phyloP scores from a whole-genome alignment of 2,797 vertebrate genomes.

The Masticophis lateralis region DNA sequence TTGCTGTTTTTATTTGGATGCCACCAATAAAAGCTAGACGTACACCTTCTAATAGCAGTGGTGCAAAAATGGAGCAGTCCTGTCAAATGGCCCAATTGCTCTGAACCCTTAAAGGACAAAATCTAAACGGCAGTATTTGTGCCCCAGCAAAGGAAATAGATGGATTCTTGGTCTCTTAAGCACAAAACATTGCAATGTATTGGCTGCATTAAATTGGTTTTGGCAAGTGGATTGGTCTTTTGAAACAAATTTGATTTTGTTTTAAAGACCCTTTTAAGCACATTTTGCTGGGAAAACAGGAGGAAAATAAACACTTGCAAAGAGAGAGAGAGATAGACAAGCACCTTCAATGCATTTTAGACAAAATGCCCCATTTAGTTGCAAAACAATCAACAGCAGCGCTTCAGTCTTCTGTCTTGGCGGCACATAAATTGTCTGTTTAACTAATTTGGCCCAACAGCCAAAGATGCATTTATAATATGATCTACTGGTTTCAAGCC shows the following conservation, averaged over 20 bases:
- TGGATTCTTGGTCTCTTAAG: neutral
- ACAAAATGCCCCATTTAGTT: slow-evolving; percentile 43
- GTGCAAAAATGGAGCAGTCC: neutral
- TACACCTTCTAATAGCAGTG: neutral
- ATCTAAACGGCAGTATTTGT: neutral
- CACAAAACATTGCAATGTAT: slow-evolving; percentile 22
- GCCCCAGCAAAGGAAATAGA: neutral
- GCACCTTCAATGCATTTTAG: slow-evolving; percentile 40
- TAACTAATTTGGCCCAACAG: slow-evolving; percentile 32
- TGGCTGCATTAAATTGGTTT: slow-evolving; percentile 36
- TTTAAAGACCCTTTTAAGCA: slow-evolving; percentile 20
- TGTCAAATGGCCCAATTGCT: neutral
- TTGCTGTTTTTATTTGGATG: neutral
- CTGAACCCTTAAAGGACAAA: neutral
- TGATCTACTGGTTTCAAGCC: slow-evolving; percentile 26
- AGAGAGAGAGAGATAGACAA: neutral
- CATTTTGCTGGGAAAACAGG: slow-evolving; percentile 39
- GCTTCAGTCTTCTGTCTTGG: slow-evolving; percentile 28
- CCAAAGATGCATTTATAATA: slow-evolving; percentile 24
- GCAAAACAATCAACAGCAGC: slow-evolving; percentile 45
- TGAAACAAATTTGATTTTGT: slow-evolving; percentile 11
- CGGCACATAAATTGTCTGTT: slow-evolving; percentile 39
- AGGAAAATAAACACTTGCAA: slow-evolving; percentile 5
- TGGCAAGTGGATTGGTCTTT: slow-evolving; percentile 31
- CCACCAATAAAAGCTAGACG: neutral